These are phyloP conservation scores for Chrysogorgia sp. DNA, from an alignment of 92 coral and sea anemone genomes.

Conservation along the genomic window DNA sequence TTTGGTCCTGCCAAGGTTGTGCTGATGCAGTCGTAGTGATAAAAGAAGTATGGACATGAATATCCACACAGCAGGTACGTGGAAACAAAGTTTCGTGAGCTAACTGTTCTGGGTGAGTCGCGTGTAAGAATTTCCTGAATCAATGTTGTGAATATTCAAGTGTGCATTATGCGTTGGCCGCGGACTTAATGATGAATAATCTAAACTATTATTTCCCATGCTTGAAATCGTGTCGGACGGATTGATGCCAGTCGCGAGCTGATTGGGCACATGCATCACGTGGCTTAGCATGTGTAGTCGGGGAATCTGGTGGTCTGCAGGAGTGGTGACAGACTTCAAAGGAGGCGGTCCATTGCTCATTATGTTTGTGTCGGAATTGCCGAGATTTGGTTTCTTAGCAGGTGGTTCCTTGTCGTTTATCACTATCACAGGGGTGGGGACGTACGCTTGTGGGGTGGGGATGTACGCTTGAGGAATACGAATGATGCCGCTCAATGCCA, in stretches of 20 bases:
- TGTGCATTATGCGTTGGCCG: constrained; percentile 15
- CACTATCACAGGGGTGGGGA: constrained; percentile 96
- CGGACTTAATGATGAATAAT: constrained; percentile 9
- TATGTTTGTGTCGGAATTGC: constrained; percentile 1
- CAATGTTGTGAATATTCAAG: constrained; percentile 27
- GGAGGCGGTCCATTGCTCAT: constrained; percentile 39
- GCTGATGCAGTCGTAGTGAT: constrained; percentile 26
- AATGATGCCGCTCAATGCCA: constrained; percentile 33
- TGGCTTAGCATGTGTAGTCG: constrained; percentile 12
- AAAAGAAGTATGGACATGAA: not conserved
- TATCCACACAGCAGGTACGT: not conserved
- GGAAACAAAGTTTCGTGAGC: not conserved
- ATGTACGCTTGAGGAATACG: constrained; percentile 66
- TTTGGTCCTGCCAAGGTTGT: constrained; percentile 30
- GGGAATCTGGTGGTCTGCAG: constrained; percentile 7
- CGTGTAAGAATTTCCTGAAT: constrained; percentile 28
- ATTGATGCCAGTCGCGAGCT: constrained; percentile 5
- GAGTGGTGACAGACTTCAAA: not conserved
- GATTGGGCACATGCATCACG: constrained; percentile 25
- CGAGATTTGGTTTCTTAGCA: constrained; percentile 72
- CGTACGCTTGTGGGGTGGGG: constrained; percentile 78
- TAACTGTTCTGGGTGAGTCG: constrained; percentile 40
- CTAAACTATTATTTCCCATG: constrained; percentile 5
- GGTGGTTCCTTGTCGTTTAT: constrained; percentile 74
- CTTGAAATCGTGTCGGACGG: constrained; percentile 9